phyloP scores from a whole-genome alignment of 2,888 invertebrate genomes.

The Ptychoptera albimana region DNA sequence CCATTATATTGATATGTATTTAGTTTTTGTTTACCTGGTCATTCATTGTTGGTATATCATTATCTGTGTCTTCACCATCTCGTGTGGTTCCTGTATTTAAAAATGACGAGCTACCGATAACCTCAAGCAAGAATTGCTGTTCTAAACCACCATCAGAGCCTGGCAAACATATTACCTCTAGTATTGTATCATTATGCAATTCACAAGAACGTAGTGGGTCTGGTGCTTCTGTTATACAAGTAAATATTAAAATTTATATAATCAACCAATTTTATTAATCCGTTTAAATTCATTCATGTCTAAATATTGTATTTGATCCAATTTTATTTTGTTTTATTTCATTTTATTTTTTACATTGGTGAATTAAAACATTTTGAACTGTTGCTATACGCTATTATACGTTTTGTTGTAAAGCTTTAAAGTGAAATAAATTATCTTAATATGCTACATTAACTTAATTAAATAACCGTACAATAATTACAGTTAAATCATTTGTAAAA shows the following conservation, averaged over 20 bases:
- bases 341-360: not conserved
- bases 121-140: slow-evolving; percentile 69
- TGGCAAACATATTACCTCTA: slow-evolving; percentile 57
- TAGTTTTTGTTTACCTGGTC: slow-evolving; percentile 38
- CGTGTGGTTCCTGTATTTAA: slow-evolving; percentile 34
- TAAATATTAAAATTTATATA: slow-evolving; percentile 2
- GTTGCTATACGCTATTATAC: not conserved
- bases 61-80: slow-evolving; percentile 28
- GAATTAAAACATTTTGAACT: not conserved
- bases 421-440: no score
- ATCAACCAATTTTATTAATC: not conserved
- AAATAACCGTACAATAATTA: not conserved
- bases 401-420: no score
- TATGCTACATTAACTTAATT: no score
- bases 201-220: slow-evolving; percentile 62
- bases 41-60: slow-evolving; percentile 46
- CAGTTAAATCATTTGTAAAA: not conserved
- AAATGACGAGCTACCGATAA: slow-evolving; percentile 40
- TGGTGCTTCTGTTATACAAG: slow-evolving; percentile 44
- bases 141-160: slow-evolving; percentile 69
- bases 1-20: not conserved
- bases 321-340: no score
- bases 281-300: not conserved
- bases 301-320: no score
- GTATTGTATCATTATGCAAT: slow-evolving; percentile 45